Base-by-base conservation (phyloP, 2,797 vertebrate species). In the Chanos chanos region DNA sequence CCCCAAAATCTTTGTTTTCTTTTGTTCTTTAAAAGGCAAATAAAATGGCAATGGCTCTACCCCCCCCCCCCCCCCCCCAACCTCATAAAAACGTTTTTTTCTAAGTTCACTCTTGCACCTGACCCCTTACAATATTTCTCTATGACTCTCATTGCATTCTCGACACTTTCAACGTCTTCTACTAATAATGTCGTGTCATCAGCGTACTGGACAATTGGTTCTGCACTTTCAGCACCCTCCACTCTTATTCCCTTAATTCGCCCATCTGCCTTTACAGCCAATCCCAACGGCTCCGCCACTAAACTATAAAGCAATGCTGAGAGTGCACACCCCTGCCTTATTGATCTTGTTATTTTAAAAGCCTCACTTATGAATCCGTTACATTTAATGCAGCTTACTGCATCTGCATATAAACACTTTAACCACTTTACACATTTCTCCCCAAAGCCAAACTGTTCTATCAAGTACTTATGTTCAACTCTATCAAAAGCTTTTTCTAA, bases 141-240 rank as follows among this genome's bases (percentile, higher is more conserved):
- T 2, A 22, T 33, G 21, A 21, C 31, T 2, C 33, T 24, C 18
- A 58, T 33, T 3, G 7, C 5, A n/a, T 12, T 27, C 21, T 7
- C n/a, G 1, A 59, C 18, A 4, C 41, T 47, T 0, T 36, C 8
- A 3, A n/a, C 12, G 13, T 31, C 41, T 9, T 22, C 21, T 4
- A 59, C 9, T 2, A 47, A 24, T 1, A 48, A 1, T 12, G 57
- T 60, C 10, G 41, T 47, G 7, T 59, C 56, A n/a, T 48, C 56
- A 3, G 43, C 56, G 15, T 47, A 59, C 34, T 59, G 57, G 6
- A 34, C 33, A 1, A 48, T 22, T 15, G 50, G 31, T 16, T 18
- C 12, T 51, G 51, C 8, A 18, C 10, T 15, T 36, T 25, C n/a
- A 19, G 18, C 15, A 7, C 6, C 30, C n/a, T 15, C 18, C 37